phyloP scores from a whole-genome alignment of 2,113 vertebrate genomes.

The Irena cyanogastra region DNA sequence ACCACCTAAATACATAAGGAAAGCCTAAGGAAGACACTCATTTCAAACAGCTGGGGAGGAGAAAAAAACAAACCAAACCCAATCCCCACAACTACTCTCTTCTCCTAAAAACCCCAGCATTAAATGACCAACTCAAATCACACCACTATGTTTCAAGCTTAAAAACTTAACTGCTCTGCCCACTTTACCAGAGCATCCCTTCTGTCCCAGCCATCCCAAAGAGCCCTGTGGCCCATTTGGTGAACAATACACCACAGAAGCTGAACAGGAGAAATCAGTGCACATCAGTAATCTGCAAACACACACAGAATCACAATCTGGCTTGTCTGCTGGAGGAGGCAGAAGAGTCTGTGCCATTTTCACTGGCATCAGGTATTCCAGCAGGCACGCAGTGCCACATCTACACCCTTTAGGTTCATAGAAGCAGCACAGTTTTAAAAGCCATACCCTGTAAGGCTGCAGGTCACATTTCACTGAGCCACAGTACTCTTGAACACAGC shows the following conservation, averaged over 20 bases:
- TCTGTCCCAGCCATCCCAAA: neutral
- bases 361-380: neutral
- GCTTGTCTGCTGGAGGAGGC: neutral
- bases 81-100: neutral
- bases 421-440: neutral
- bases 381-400: rapidly evolving
- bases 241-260: neutral
- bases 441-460: neutral
- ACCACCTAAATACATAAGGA: neutral
- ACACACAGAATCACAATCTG: neutral
- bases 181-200: neutral
- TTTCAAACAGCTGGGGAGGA: neutral
- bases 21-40: neutral
- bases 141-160: neutral
- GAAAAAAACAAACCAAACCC: no score
- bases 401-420: neutral
- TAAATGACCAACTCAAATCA: neutral
- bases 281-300: neutral
- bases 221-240: neutral
- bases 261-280: neutral
- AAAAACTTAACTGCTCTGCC: neutral
- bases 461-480: neutral
- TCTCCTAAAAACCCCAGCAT: rapidly evolving
- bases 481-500: neutral
- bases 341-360: neutral